Base-by-base conservation (phyloP, 2,113 vertebrate species). In the Ivindomyrus marchei region DNA sequence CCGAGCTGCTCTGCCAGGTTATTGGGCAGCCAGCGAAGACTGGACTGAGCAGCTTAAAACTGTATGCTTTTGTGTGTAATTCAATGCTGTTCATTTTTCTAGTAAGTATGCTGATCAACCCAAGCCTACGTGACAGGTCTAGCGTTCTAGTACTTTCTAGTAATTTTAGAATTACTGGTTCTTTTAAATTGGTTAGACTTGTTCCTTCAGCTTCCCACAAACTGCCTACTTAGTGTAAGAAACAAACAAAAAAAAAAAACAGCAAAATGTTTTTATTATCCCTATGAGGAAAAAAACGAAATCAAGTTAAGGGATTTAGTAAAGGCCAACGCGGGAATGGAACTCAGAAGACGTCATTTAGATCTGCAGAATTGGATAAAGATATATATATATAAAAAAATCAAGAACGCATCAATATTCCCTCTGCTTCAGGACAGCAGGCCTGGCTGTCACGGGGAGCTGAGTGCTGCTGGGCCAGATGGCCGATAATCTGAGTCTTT, bases 401-500 rank as follows among this genome's bases (percentile, higher is more conserved):
- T 27, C 36, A 89, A 49, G 31, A 70, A 77, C 17, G 21, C 24
- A 36, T 77, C 66, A 86, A 56, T 56, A 86, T 24, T 36, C 53
- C 13, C 42, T 42, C 50, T 47, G 24, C 39, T 3, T 62, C 74
- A 46, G 88, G 42, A 19, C 56, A 66, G 52, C 52, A 84, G 86
- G n/a, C 47, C 77, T 46, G 62, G 13, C 27, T 62, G 49, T 62
- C 3, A 13, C 24, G 13, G 36, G n/a, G 47, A 85, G 52, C 47
- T 11, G 47, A 21, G 50, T 53, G 89, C 87, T 42, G 88, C 45
- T 39, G 6, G 53, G 89, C 92, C 94, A 95, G 94, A 95, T 94
- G 94, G 94, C 90, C 86, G 49, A 90, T 92, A 92, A 95, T 94
- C 92, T 93, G 91, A 90, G 90, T 89, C 46, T 91, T 85, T 90